Evolutionary conservation across 2,888 invertebrate genomes (phyloP).

Genomic region (Tenthredo distinguenda): DNA sequence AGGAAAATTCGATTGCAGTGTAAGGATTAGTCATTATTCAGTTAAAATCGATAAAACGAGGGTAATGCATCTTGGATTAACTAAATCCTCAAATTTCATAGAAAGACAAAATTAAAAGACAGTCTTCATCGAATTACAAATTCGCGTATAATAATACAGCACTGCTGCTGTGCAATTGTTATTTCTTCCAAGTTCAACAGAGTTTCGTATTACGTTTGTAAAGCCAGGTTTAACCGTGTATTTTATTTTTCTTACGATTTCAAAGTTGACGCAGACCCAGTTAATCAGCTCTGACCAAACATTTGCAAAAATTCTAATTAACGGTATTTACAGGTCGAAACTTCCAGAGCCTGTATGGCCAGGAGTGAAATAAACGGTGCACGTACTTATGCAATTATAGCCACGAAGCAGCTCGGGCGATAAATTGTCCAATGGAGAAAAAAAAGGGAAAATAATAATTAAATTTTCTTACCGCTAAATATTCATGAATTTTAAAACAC

Average conservation of each 20-base stretch:
- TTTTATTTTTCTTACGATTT: neutral
- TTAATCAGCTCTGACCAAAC: neutral
- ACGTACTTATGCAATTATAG: neutral
- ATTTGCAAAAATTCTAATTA: neutral
- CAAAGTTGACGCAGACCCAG: neutral
- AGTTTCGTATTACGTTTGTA: neutral
- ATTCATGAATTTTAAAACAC: slow-evolving; percentile 35
- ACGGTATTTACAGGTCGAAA: neutral
- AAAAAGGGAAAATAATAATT: slow-evolving; percentile 8
- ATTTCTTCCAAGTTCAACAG: neutral
- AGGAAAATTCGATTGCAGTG: no score
- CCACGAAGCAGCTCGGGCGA: neutral
- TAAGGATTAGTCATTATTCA: neutral
- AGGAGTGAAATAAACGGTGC: neutral
- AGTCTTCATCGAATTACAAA: neutral
- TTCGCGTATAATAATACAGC: no score
- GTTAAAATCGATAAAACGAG: neutral
- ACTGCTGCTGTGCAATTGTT: no score
- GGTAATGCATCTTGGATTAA: neutral
- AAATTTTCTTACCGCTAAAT: slow-evolving; percentile 32
- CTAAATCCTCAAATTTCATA: neutral
- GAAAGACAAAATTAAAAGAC: neutral
- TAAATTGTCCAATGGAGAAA: neutral
- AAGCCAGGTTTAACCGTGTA: neutral
- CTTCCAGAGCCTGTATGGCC: neutral